Base-by-base conservation (phyloP, 2,113 vertebrate species). In the Polyodon spathula region DNA sequence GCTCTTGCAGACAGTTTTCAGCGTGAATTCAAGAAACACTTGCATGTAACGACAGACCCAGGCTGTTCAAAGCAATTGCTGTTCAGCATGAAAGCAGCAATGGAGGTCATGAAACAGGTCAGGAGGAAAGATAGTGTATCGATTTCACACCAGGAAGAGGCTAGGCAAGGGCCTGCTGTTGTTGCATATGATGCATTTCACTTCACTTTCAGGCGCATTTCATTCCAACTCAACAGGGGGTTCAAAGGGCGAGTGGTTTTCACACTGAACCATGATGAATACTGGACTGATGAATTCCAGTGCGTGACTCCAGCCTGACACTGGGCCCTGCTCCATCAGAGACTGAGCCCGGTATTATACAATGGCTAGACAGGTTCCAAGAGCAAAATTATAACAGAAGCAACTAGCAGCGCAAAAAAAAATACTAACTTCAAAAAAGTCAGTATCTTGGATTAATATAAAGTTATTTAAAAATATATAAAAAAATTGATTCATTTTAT, bases 111-210 rank as follows among this genome's bases (percentile, higher is more conserved):
- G 64, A 78, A 88, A 76, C 84, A 84, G 89, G 89, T 90, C 90
- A 88, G 83, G 73, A 86, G 87, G 86, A 92, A 90, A 90, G 88
- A 92, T 88, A 91, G 89, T 82, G 85, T 92, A 92, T 92, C 86
- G 90, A 92, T 92, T 92, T 92, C 89, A 88, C 86, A 84, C 82
- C 81, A 82, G 85, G 85, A 83, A 85, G 85, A 86, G 86, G 82
- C 80, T 56, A 83, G 84, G 84, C 68, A 0, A 78, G 73, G 79
- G 73, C 77, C 78, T 77, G 74, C 77, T 81, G 81, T 78, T 77
- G 87, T 80, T 75, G 78, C 78, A 70, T 77, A 80, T 85, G 87
- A 88, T 84, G 79, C 81, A 87, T 89, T 88, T 89, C 86, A 84
- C 84, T 86, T 85, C 83, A 80, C 86, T 87, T 87, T 88, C 87